Conservation (phyloP, 2,113 vertebrate genomes). For the Sterrhoptilus dennistouni region DNA sequence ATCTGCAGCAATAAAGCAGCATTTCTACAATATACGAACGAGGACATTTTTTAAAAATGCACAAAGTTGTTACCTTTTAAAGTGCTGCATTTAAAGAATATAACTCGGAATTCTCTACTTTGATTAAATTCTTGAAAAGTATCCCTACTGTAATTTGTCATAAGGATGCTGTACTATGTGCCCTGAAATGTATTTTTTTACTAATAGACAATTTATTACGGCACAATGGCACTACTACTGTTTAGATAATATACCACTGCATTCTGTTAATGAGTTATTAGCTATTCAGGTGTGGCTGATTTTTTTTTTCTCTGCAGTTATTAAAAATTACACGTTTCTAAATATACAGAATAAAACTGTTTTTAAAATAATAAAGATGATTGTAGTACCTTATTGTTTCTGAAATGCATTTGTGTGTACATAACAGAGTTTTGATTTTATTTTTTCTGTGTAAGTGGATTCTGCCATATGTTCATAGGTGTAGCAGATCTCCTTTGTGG, state of each 20-base stretch:
- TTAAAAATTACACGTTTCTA: constrained; percentile 93
- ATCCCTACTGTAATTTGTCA: constrained; percentile 96
- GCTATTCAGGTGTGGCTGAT: constrained; percentile 86
- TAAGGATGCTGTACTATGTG: constrained; percentile 97
- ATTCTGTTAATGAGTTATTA: constrained; percentile 90
- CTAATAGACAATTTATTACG: constrained; percentile 99
- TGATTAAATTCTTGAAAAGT: constrained; percentile 88
- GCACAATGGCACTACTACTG: constrained; percentile 94
- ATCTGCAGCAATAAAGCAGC: constrained; percentile 95
- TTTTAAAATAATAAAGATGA: constrained; percentile 90
- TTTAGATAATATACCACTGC: constrained; percentile 95
- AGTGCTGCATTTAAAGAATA: constrained; percentile 92
- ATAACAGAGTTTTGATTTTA: neutral
- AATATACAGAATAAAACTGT: constrained; percentile 98
- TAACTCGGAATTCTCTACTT: constrained; percentile 90
- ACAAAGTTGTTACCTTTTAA: constrained; percentile 95
- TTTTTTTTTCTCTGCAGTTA: constrained; percentile 88
- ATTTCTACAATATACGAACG: constrained; percentile 91
- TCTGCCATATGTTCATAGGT: neutral
- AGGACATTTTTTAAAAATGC: constrained; percentile 95
- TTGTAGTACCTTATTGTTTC: constrained; percentile 68
- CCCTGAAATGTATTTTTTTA: constrained; percentile 99
- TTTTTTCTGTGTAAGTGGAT: neutral
- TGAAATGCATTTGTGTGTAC: constrained; percentile 40
- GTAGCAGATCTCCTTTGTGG: neutral